Evolutionary conservation across 1,140 invertebrate species (phyloP), one percentile per base, ranked within the genome.

Genomic region (Pantala flavescens): DNA sequence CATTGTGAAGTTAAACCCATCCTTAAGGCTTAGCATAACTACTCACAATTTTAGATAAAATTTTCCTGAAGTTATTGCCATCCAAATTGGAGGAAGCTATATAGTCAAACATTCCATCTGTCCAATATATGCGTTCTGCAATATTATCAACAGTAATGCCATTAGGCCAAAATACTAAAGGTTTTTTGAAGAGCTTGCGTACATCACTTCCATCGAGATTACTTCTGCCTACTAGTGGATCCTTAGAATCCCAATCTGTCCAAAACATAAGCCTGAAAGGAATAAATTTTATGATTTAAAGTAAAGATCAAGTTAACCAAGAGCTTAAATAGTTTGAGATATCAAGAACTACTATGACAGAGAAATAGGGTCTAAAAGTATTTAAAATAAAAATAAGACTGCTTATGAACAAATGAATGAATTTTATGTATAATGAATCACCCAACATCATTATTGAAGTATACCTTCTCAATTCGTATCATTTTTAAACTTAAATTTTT

Each of bases 221-320:
- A 0, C 95, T 90, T 71, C 94, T 82, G 43, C 93, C 93, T 23
- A 98, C 91, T 0, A 90, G 89, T 0, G 93, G 90, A 76, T 88
- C 87, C 43, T 83, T 85, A 14, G 85, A 86, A 23, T 94, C 91
- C 95, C 96, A 98, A 82, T 98, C 96, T 0, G 94, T 96, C 93
- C 95, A 95, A 80, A 94, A 97, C 79, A 97, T 84, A 78, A 90
- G 93, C 19, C 85, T 84, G 76, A 72, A 75, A 73, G 74, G 14
- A 71, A 74, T 0, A 5, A 36, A 36, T n/a, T 36, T 36, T 9
- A 36, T 5, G 9, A 36, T 36, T 36, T 36, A 9, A 36, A 36
- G 9, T 36, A 36, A 36, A 36, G 28, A 36, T n/a, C n/a, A n/a
- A n/a, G n/a, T n/a, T n/a, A n/a, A n/a, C n/a, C n/a, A n/a, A n/a